Evolutionary conservation across 2,113 vertebrate genomes (phyloP), one percentile per base, ranked within the genome.

Genomic region (Geothlypis trichas): DNA sequence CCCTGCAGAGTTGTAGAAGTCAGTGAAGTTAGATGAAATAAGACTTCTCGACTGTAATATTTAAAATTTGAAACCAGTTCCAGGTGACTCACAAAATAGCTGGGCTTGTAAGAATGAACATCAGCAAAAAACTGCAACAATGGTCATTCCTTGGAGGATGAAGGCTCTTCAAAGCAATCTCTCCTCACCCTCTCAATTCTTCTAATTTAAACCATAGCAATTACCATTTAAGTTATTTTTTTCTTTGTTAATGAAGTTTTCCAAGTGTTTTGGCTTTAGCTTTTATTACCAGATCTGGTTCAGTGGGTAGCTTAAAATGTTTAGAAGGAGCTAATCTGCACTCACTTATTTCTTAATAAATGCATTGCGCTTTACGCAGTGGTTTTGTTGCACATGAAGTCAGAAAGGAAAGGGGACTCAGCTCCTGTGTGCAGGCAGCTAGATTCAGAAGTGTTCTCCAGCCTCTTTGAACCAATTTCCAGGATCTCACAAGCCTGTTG

Each of bases 271-370:
- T 78, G 59, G 68, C 72, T 95, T 90, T 58, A 93, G 44, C 42
- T 96, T 87, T 87, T 72, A 66, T 84, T 80, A 86, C 52, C 66
- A 89, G 74, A 84, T 74, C 89, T 88, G 65, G 51, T 91, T 97
- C 69, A 96, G 59, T 47, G 90, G 22, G 47, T 24, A 80, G 47
- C 42, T 92, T 44, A 72, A 80, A 65, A 59, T 12, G 18, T 68
- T 93, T 88, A 54, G 85, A 89, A 92, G 54, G 58, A 91, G 52
- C 46, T 61, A 74, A 95, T 82, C 54, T 55, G 14, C 35, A 75
- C 68, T 91, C 96, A 74, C 37, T 52, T 52, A 19, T 37, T 62
- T 72, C 73, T 90, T 51, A 15, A 58, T 87, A 92, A 87, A 88
- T 59, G 52, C 39, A 14, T 39, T n/a, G 49, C 24, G 31, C 92